Evolutionary conservation across 2,113 vertebrate species (phyloP).

Genomic region (Ciconia stormi): DNA sequence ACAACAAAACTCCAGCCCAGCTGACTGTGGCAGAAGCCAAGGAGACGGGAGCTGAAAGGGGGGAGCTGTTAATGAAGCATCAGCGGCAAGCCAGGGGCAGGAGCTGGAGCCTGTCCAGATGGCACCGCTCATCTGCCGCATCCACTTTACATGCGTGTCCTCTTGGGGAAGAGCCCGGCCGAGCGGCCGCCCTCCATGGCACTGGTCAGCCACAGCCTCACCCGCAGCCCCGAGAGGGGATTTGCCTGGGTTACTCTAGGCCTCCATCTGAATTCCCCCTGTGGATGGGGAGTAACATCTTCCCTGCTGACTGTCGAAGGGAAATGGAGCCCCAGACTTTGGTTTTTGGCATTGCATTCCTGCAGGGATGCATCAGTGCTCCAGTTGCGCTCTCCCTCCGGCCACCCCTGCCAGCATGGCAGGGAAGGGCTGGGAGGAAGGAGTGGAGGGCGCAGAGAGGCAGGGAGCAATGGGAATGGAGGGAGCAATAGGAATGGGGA

Average conservation of each 20-base stretch:
- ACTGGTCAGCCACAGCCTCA: background rate
- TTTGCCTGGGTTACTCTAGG: background rate
- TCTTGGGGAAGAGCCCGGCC: background rate
- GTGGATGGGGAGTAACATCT: background rate
- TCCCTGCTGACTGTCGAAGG: rapidly evolving
- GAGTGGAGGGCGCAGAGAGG: background rate
- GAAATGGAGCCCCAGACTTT: background rate
- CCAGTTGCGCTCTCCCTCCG: background rate
- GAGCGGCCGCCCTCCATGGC: rapidly evolving
- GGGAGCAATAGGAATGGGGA: background rate
- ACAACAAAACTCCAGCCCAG: conserved; percentile 38
- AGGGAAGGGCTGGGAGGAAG: background rate
- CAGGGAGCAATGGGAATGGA: background rate
- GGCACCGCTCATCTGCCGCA: background rate
- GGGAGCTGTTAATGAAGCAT: conserved; percentile 45
- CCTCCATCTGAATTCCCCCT: rapidly evolving
- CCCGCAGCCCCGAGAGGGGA: background rate
- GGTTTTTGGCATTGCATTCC: background rate
- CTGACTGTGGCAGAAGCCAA: conserved; percentile 11
- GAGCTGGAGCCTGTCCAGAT: conserved; percentile 35
- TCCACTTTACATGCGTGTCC: background rate
- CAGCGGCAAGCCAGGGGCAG: conserved; percentile 31
- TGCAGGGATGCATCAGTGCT: background rate
- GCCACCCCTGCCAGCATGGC: background rate
- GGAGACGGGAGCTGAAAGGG: background rate